These are phyloP conservation scores for Drosophila pachea DNA, from an alignment of 1,140 invertebrate species.

Conservation along the genomic window DNA sequence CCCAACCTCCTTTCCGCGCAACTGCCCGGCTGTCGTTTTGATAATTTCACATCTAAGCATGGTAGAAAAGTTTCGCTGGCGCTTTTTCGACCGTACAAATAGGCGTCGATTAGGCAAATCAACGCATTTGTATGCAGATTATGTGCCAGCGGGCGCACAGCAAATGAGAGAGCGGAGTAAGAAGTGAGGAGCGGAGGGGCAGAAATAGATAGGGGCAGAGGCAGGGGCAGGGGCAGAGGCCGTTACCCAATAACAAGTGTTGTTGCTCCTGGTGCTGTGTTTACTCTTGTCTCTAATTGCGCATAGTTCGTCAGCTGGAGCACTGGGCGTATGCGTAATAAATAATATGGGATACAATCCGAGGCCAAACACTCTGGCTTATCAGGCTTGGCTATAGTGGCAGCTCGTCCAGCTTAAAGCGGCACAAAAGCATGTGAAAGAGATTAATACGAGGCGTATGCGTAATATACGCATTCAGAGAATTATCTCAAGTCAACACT, in stretches of 20 bases:
- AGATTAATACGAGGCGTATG: too few species aligned
- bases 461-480: too few species aligned
- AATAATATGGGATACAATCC: constrained; percentile 32
- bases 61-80: constrained; percentile 41
- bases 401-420: too few species aligned
- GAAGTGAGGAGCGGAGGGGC: background rate
- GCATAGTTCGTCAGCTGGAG: constrained; percentile 53
- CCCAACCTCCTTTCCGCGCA: background rate
- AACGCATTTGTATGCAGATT: constrained; percentile 77
- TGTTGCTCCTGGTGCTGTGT: constrained; percentile 31
- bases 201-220: background rate
- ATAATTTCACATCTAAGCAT: constrained; percentile 58
- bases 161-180: background rate
- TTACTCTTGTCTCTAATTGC: constrained; percentile 63
- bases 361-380: constrained; percentile 11
- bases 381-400: too few species aligned
- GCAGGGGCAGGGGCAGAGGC: background rate
- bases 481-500: too few species aligned
- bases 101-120: constrained; percentile 76
- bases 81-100: constrained; percentile 64
- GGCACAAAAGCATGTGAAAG: too few species aligned
- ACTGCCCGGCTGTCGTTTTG: constrained; percentile 16
- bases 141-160: constrained; percentile 56
- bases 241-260: constrained; percentile 1
- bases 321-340: constrained; percentile 67